Percentiles rank a stretch among this genome's conserved stretches.
Conservation (phyloP, 2,113 vertebrate genomes). For the Pseudonaja textilis region DNA sequence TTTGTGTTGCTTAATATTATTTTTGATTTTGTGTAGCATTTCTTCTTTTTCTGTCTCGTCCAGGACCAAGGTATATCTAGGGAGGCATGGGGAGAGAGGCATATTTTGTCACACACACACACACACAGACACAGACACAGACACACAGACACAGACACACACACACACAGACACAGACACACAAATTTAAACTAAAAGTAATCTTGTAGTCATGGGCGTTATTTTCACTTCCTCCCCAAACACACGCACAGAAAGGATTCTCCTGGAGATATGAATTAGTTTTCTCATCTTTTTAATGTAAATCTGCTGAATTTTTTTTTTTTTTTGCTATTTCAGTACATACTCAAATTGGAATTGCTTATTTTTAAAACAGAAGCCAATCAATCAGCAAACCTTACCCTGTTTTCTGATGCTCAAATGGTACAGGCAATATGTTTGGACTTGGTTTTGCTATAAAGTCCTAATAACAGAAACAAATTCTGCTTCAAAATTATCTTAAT, state of each 20-base stretch:
- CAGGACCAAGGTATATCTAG: not conserved
- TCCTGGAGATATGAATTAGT: not conserved
- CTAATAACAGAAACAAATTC: constrained; percentile 44
- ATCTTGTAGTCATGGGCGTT: not conserved
- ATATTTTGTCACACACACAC: not conserved
- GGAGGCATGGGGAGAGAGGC: not conserved
- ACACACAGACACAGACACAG: not conserved
- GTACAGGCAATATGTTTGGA: constrained; percentile 35
- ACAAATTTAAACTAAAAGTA: not conserved
- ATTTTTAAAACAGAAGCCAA: not conserved
- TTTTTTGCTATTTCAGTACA: constrained; percentile 13
- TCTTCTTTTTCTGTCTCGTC: not conserved
- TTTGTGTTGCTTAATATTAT: not conserved
- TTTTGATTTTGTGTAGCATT: not conserved
- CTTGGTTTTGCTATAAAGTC: not conserved
- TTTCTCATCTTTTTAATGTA: not conserved
- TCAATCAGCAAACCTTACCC: not conserved
- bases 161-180: too few relatives aligned
- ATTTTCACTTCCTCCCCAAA: not conserved
- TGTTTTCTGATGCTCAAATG: constrained; percentile 14
- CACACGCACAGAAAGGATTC: not conserved
- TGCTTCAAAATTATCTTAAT: constrained; percentile 41
- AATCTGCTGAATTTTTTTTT: not conserved
- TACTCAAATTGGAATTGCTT: not conserved
- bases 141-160: too few relatives aligned